Evolutionary conservation across 1,140 invertebrate genomes (phyloP).

Genomic region (Orius insidiosus): DNA sequence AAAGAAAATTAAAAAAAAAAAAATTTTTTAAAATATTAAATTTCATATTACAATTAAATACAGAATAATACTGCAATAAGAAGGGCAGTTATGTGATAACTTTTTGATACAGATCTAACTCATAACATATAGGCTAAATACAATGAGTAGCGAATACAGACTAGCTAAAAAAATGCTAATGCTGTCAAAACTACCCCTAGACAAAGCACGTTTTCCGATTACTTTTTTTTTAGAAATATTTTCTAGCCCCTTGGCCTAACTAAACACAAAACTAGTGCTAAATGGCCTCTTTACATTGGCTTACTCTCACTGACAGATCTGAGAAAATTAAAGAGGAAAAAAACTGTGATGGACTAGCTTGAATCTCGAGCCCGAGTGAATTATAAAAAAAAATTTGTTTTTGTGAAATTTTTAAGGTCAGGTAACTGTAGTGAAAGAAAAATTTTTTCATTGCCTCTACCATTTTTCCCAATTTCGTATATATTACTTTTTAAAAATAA

Average conservation of each 20-base stretch:
- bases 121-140: conserved; percentile 11
- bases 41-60: conserved; percentile 5
- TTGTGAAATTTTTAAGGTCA: conserved; percentile 4
- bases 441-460: conserved; percentile 3
- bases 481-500: conserved; percentile 2
- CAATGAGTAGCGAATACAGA: conserved; percentile 12
- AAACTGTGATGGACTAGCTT: conserved; percentile 7
- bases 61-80: conserved; percentile 14
- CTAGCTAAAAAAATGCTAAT: conserved; percentile 14
- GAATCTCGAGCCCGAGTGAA: conserved; percentile 2
- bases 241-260: too few species aligned
- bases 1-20: neutral
- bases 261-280: neutral
- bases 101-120: conserved; percentile 12
- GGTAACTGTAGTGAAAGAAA: conserved; percentile 8
- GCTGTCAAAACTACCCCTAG: conserved; percentile 15
- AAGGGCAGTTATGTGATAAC: conserved; percentile 5
- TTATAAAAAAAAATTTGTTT: neutral
- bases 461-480: conserved; percentile 1
- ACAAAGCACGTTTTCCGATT: conserved; percentile 3
- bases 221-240: neutral
- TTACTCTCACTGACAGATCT: conserved; percentile 4
- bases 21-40: conserved; percentile 2
- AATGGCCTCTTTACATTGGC: conserved; percentile 1
- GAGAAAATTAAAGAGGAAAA: conserved; percentile 4